Percentiles rank a stretch among this genome's conserved stretches.
Conservation (phyloP, 2,113 vertebrate species). For the Megatriorchis doriae region DNA sequence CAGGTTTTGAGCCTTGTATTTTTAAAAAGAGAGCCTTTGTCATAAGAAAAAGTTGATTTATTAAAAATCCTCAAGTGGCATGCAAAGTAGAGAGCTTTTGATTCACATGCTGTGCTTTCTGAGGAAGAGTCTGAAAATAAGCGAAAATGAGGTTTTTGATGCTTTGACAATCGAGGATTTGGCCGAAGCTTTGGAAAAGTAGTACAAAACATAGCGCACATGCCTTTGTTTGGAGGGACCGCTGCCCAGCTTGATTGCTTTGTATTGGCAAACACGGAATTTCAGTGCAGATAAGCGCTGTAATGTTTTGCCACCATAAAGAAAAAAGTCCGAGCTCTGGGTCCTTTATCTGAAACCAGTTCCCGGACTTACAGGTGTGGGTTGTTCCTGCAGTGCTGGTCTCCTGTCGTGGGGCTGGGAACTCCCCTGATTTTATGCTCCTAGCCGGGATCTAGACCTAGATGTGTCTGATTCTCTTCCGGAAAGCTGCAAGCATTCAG, state of each 20-base stretch:
- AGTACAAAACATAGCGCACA: accelerated
- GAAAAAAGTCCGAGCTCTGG: not conserved
- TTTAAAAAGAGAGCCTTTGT: not conserved
- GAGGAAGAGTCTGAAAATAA: not conserved
- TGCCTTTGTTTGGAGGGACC: not conserved
- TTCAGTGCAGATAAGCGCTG: not conserved
- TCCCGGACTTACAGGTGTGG: accelerated
- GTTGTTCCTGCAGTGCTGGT: not conserved
- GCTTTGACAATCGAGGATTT: not conserved
- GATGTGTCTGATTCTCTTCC: not conserved
- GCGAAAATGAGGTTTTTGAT: not conserved
- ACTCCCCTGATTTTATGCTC: not conserved
- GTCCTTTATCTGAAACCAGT: not conserved
- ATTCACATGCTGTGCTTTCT: not conserved
- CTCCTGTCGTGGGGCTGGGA: not conserved
- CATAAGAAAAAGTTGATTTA: not conserved
- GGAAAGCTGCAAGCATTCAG: accelerated
- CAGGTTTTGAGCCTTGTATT: not conserved
- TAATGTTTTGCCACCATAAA: not conserved
- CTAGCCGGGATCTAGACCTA: not conserved
- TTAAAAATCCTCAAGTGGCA: not conserved
- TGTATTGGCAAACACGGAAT: not conserved
- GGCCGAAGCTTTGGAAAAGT: not conserved
- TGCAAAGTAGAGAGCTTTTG: not conserved
- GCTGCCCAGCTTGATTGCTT: not conserved